A percentile compares a stretch with the other conserved stretches of the same genome.
phyloP scores from a whole-genome alignment of 1,140 invertebrate genomes.

The Drosophila dunni region DNA sequence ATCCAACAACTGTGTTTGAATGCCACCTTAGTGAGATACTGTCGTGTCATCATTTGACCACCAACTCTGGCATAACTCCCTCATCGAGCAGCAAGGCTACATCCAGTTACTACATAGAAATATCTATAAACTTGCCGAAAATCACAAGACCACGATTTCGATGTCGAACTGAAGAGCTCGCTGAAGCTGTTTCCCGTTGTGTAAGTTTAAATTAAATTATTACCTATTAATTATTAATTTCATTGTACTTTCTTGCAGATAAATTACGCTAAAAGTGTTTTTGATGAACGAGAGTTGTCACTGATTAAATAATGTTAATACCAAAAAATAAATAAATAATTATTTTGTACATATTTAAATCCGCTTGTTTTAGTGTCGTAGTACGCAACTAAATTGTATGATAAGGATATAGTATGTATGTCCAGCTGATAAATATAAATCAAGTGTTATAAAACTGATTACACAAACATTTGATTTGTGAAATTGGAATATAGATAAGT shows the following conservation, averaged over 20 bases:
- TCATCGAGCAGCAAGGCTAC: slow-evolving; percentile 80
- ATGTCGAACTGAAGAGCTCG: slow-evolving; percentile 91
- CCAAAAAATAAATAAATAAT: slow-evolving; percentile 6
- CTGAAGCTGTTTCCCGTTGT: slow-evolving; percentile 89
- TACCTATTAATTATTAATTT: not conserved
- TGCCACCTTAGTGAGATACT: slow-evolving; percentile 86
- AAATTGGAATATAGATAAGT: no score
- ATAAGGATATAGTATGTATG: no score
- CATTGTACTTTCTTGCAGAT: slow-evolving; percentile 85
- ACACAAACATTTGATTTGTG: slow-evolving; percentile 6
- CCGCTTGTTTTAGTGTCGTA: not conserved
- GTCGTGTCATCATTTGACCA: slow-evolving; percentile 86
- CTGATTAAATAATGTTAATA: slow-evolving; percentile 30
- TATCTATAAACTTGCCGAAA: slow-evolving; percentile 88
- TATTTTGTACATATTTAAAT: slow-evolving; percentile 8
- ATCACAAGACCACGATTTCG: slow-evolving; percentile 91
- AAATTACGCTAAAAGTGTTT: slow-evolving; percentile 94
- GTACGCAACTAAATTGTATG: no score
- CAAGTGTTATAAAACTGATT: not conserved
- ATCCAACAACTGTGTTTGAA: slow-evolving; percentile 88
- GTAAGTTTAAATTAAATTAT: slow-evolving; percentile 74
- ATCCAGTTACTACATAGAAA: slow-evolving; percentile 90
- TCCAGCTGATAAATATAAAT: not conserved
- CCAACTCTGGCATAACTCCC: slow-evolving; percentile 85
- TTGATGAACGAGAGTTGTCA: slow-evolving; percentile 90